Evolutionary conservation across 2,113 vertebrate species (phyloP), one percentile per base, ranked within the genome.

Genomic region (Aegotheles bennettii): DNA sequence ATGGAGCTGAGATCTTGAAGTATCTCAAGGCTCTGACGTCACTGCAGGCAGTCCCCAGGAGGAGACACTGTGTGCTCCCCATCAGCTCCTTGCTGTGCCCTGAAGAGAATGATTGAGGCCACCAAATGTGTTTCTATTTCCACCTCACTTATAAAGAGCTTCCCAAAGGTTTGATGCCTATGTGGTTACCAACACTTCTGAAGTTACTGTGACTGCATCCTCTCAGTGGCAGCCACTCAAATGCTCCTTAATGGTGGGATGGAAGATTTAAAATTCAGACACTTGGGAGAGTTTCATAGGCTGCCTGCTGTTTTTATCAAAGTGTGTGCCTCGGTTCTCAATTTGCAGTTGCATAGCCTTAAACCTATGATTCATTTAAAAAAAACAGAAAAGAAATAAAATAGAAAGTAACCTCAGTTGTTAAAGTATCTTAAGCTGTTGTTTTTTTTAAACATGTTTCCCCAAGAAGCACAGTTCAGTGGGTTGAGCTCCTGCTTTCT

Each of bases 51-150:
- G 84, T 80, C 77, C 88, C 80, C 64, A 31, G 61, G 70, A 94
- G 69, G 43, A 90, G 87, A 96, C 95, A 95, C 75, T 26, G 38
- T 93, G 95, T 95, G 90, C 95, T 95, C n/a, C 84, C 75, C 35
- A 10, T 68, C 91, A 91, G 76, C 87, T 93, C 65, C 69, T 95
- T 85, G 51, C 89, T 92, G 92, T 96, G 91, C 75, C 89, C 90
- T 93, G 11, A 94, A 89, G 86, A 81, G 91, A 92, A 97, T 98
- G 97, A 98, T 97, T 98, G 97, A 97, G 95, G 43, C 89, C 91
- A 96, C 86, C 96, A 97, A 91, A 95, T 97, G 97, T 97, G 97
- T 96, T 98, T 96, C 97, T 98, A 98, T 97, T 98, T 97, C 96
- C 91, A 91, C 96, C 82, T 70, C 87, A 67, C 92, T 87, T 94